phyloP scores from a whole-genome alignment of 2,113 vertebrate species.

The Oryzias celebensis region DNA sequence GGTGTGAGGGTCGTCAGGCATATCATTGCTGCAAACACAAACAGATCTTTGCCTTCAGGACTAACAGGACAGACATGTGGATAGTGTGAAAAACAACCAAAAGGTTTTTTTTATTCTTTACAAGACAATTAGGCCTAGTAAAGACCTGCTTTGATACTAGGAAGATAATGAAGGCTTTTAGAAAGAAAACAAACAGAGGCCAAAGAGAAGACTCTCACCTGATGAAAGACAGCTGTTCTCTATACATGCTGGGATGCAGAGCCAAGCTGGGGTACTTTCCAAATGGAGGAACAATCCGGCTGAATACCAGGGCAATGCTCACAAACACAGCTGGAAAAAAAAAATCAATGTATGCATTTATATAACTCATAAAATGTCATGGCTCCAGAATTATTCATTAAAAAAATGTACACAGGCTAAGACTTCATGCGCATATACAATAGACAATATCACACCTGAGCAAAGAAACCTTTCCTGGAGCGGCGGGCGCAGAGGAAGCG shows the following conservation, averaged over 20 bases:
- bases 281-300: conserved; percentile 94
- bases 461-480: conserved; percentile 96
- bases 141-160: too few species aligned
- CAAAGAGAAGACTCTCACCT: conserved; percentile 76
- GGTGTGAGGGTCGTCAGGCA: conserved; percentile 83
- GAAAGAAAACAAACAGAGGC: not conserved
- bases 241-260: conserved; percentile 94
- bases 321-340: conserved; percentile 89
- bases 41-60: not conserved
- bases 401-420: not conserved
- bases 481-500: conserved; percentile 91
- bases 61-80: not conserved
- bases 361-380: too few species aligned
- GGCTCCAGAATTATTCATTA: too few species aligned
- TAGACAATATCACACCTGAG: conserved; percentile 79
- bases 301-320: conserved; percentile 95
- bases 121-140: too few species aligned
- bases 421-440: not conserved
- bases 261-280: conserved; percentile 94
- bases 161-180: too few species aligned
- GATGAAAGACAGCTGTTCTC: conserved; percentile 92
- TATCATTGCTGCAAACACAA: conserved; percentile 84
- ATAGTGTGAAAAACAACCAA: not conserved
- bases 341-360: not conserved
- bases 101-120: too few species aligned